Evolutionary conservation across 2,113 vertebrate species (phyloP).

Genomic region (Smithornis capensis): DNA sequence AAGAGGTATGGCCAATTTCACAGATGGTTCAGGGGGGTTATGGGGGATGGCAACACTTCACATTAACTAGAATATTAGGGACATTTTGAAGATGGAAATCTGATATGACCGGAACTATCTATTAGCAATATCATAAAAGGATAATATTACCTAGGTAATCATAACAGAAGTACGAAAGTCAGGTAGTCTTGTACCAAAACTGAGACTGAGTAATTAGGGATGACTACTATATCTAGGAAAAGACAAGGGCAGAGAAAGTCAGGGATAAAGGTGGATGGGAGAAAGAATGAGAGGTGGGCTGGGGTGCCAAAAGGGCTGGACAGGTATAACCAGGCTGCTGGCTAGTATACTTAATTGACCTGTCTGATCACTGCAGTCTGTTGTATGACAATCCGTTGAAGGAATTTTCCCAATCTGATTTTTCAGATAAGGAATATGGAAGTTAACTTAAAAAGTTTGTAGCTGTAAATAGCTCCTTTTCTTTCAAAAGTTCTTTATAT

Average conservation of each 20-base stretch:
- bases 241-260: not conserved
- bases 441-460: not conserved
- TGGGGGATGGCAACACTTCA: not conserved
- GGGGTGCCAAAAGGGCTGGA: not conserved
- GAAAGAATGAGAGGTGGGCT: not conserved
- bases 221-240: not conserved
- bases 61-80: not conserved
- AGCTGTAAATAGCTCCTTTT: not conserved
- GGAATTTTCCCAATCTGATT: not conserved
- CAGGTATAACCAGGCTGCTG: not conserved
- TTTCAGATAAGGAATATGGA: not conserved
- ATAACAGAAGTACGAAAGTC: not conserved
- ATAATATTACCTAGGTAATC: not conserved
- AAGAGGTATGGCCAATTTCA: fast-evolving
- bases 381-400: not conserved
- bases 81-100: not conserved
- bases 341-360: not conserved
- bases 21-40: not conserved
- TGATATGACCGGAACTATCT: not conserved
- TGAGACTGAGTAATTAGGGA: not conserved
- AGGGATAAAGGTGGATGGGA: not conserved
- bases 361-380: not conserved
- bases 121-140: not conserved
- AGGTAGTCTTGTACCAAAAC: not conserved
- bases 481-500: not conserved